A percentile compares a stretch with the other conserved stretches of the same genome.
Conservation (phyloP, 92 coral and sea anemone genomes). For the Actinernus sp. region DNA sequence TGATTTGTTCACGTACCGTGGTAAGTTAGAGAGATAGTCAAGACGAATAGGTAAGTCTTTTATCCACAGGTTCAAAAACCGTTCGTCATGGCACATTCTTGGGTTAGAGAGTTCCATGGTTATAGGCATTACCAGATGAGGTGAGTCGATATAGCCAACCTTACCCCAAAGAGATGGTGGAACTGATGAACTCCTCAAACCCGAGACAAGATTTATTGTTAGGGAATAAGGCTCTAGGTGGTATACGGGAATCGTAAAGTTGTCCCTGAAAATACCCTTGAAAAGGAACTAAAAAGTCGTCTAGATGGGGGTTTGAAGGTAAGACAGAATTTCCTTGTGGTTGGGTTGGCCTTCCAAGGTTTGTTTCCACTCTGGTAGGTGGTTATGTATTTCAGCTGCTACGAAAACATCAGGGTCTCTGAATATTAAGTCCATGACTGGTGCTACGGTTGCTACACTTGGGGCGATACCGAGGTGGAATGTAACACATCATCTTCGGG, state of each 20-base stretch:
- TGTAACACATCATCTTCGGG: no score
- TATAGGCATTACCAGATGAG: no score
- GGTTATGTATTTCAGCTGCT: slow-evolving; percentile 10
- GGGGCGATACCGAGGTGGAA: not conserved
- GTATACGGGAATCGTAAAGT: slow-evolving; percentile 25
- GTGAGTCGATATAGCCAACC: slow-evolving; percentile 4
- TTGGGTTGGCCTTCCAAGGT: no score
- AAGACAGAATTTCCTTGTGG: no score
- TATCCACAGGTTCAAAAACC: no score
- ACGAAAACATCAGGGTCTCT: slow-evolving; percentile 6
- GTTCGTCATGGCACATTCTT: slow-evolving; percentile 39
- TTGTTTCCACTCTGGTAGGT: not conserved
- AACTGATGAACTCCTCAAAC: slow-evolving; percentile 8
- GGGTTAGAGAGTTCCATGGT: slow-evolving; percentile 23
- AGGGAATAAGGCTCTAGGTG: slow-evolving; percentile 11
- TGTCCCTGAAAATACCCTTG: no score
- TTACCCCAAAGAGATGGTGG: slow-evolving; percentile 25
- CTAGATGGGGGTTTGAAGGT: no score
- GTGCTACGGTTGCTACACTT: slow-evolving; percentile 17
- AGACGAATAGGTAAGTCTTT: slow-evolving; percentile 25
- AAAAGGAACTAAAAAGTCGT: no score
- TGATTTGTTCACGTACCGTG: slow-evolving; percentile 2
- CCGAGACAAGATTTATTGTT: slow-evolving; percentile 30
- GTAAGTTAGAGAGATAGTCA: slow-evolving; percentile 19
- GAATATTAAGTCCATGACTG: no score